A percentile compares a stretch with the other conserved stretches of the same genome.
phyloP scores from a whole-genome alignment of 2,888 invertebrate genomes.

The Caradrina kadenii region DNA sequence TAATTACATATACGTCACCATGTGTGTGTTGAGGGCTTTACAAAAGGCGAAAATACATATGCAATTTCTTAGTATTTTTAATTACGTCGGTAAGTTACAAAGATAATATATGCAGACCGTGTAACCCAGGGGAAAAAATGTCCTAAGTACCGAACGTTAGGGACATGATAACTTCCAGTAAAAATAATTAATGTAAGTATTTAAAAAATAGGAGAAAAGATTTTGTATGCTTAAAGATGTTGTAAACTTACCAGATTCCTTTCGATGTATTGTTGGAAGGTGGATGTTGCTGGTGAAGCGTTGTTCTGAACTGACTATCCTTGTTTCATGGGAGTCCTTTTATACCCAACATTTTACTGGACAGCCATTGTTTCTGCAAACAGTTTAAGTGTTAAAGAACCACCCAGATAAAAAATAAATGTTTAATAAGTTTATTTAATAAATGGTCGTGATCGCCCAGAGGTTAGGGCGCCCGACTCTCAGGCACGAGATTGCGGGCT shows the following conservation, averaged over 20 bases:
- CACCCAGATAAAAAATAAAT: constrained; percentile 26
- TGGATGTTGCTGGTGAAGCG: constrained; percentile 65
- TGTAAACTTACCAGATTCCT: constrained; percentile 58
- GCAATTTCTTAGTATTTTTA: too few species aligned
- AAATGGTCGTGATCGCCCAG: too few species aligned
- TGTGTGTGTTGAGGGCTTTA: neutral
- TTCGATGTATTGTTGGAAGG: constrained; percentile 58
- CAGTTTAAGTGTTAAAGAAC: constrained; percentile 41
- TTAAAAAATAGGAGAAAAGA: neutral
- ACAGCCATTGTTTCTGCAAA: constrained; percentile 42
- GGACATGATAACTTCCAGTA: neutral
- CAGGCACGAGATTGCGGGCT: too few species aligned
- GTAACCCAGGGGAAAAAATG: neutral
- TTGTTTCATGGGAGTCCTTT: constrained; percentile 71
- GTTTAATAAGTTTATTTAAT: neutral
- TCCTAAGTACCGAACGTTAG: neutral
- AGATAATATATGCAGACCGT: too few species aligned
- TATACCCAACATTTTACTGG: constrained; percentile 73
- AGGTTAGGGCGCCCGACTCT: too few species aligned
- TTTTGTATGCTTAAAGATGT: neutral
- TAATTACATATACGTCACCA: neutral
- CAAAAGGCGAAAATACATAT: neutral
- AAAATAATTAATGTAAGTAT: neutral
- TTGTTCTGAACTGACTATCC: constrained; percentile 80
- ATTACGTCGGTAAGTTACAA: too few species aligned